A percentile compares a stretch with the other conserved stretches of the same genome.
These are phyloP conservation scores for Steinernema hermaphroditum DNA, from an alignment of 2,888 invertebrate genomes.

Conservation along the genomic window DNA sequence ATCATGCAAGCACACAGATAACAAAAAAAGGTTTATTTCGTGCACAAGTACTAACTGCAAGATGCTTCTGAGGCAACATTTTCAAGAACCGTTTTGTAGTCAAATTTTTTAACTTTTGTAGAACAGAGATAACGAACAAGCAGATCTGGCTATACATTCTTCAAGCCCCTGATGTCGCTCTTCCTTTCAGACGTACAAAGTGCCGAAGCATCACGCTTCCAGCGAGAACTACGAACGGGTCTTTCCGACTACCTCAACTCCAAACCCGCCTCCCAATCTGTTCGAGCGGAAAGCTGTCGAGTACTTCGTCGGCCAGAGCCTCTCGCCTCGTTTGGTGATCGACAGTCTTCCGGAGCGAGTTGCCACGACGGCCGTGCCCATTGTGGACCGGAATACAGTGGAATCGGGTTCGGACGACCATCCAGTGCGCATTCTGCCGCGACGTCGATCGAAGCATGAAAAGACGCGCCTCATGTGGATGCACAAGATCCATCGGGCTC, in stretches of 20 bases:
- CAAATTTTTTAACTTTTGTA: too few species aligned
- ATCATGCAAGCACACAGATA: too few species aligned
- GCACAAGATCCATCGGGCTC: conserved; percentile 16
- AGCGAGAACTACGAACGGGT: conserved; percentile 9
- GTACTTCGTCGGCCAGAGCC: conserved; percentile 17
- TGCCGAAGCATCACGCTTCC: not conserved
- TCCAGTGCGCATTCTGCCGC: not conserved
- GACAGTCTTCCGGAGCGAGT: conserved; percentile 15
- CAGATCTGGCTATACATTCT: too few species aligned
- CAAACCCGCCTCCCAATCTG: not conserved
- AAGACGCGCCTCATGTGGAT: conserved; percentile 4
- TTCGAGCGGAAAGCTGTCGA: conserved; percentile 16
- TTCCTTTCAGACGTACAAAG: conserved; percentile 17
- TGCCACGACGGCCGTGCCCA: not conserved
- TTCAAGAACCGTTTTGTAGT: too few species aligned
- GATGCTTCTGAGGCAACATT: too few species aligned
- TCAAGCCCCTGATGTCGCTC: too few species aligned
- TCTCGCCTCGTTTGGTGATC: conserved; percentile 1
- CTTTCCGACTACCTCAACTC: not conserved
- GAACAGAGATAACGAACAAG: too few species aligned
- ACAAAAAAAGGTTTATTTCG: too few species aligned
- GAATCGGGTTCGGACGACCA: not conserved
- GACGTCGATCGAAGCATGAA: not conserved
- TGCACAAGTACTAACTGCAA: too few species aligned
- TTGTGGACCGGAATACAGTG: not conserved